Base-by-base conservation (phyloP, 1,140 invertebrate species). In the Tetramorium parvispinum region DNA sequence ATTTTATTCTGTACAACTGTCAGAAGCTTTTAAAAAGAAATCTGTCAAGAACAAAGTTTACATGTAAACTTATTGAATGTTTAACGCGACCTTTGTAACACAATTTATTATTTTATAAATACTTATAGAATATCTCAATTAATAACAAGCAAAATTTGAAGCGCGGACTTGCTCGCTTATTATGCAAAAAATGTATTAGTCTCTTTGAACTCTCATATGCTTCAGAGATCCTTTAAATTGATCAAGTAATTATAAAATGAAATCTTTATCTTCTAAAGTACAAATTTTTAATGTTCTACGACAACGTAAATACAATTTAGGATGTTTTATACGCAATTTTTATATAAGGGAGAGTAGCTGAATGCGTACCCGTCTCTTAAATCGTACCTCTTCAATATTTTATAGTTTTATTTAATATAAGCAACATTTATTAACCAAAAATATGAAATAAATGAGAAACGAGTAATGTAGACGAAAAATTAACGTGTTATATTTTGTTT, bases 11-110 rank as follows among this genome's bases (percentile, higher is more conserved):
- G 40, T 71, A 37, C 32, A 46, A 32, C 57, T 43, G 6, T 70
- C 10, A 27, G 21, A 49, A 81, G 40, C 11, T 46, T 75, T 61
- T 10, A 73, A 57, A 83, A 83, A 75, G 13, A 83, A 75, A 59
- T 59, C 16, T 24, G 21, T 68, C 18, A 18, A 16, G 1, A 32
- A 40, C 16, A 24, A 27, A 32, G 18, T 32, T 18, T 43, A 27
- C 6, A 2, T 8, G 13, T 37, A 11, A 10, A 73, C 49, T 61
- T 68, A 40, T 32, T 32, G 6, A 66, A 37, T 40, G 46, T 70
- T 70, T n/a, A 55, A 32, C 32, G 24, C 43, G n/a, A 27, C 51
- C 16, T 55, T 61, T 16, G 8, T 24, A 43, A 61, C 43, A 24
- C 3, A 40, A 37, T 49, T 13, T 21, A 51, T 27, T 37, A n/a